Evolutionary conservation across 2,888 invertebrate species (phyloP).

Genomic region (Campaea margaritaria): DNA sequence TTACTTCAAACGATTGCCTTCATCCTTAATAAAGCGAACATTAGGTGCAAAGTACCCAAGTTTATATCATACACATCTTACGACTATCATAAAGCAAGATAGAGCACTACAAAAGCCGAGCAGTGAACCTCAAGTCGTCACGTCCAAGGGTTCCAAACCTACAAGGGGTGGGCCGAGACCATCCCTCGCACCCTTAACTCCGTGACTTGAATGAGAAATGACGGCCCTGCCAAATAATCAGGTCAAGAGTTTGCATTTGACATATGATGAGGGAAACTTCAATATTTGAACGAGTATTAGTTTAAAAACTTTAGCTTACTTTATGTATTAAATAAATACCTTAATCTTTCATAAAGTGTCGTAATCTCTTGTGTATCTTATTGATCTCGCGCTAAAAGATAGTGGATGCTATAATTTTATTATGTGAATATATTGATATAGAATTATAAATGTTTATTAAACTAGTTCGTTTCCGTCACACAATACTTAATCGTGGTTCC

Average conservation of each 20-base stretch:
- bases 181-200: constrained; percentile 36
- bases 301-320: too few species aligned
- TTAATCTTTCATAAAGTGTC: neutral
- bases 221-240: constrained; percentile 35
- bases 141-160: constrained; percentile 22
- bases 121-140: constrained; percentile 29
- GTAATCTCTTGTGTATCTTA: too few species aligned
- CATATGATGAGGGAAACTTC: constrained; percentile 13
- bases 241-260: constrained; percentile 35
- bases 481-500: too few species aligned
- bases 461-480: too few species aligned
- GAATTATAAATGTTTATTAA: too few species aligned
- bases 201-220: constrained; percentile 49
- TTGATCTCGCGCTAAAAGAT: too few species aligned
- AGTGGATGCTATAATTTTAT: too few species aligned
- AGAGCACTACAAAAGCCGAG: constrained; percentile 24
- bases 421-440: too few species aligned
- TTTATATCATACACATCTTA: constrained; percentile 14
- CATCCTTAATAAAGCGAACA: neutral
- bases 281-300: constrained; percentile 5
- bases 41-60: constrained; percentile 7
- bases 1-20: too few species aligned
- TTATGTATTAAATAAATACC: neutral
- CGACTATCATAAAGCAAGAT: constrained; percentile 19
- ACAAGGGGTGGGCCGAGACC: constrained; percentile 24